Evolutionary conservation across 2,888 invertebrate species (phyloP), one percentile per base, ranked within the genome.

Genomic region (Eurytoma adleriae): DNA sequence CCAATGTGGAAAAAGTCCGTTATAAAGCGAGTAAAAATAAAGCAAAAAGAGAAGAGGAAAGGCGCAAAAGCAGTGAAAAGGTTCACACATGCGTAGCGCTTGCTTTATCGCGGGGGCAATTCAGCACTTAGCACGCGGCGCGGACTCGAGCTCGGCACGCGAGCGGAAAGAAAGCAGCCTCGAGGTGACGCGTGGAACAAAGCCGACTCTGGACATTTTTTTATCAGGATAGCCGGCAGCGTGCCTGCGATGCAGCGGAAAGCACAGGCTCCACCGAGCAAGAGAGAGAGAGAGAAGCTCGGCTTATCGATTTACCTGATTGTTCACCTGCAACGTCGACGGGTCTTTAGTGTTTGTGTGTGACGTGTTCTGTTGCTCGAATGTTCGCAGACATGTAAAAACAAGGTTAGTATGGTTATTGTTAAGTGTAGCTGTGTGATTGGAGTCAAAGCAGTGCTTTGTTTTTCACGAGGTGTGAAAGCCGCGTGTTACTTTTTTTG

Each of bases 221-320:
- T 40, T 40, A 40, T 40, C 40, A 40, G 40, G 40, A 40, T 40
- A 40, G 40, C 40, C 40, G 4, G 40, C 40, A 7, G 40, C 54
- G 54, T 16, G 10, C 14, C 3, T 16, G 54, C 3, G n/a, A 54
- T 54, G n/a, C 16, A 54, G n/a, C 13, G 14, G n/a, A 54, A 54
- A 54, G 16, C 12, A 16, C 16, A 52, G 50, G 10, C 16, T 54
- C 54, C 13, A 54, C 7, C 54, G 56, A 54, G 27, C 14, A 14
- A 54, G 68, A 52, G 27, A 52, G 50, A 40, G 40, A 30, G 57
- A 3, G 57, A 30, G 18, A 59, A 16, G 59, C 30, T 10, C 3
- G 18, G 24, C 71, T 27, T 74, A 69, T 66, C 68, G 73, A 73
- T 81, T 80, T 83, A 83, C 84, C 84, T 83, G 84, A 84, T 83